Evolutionary conservation across 2,797 vertebrate genomes (phyloP), one percentile per base, ranked within the genome.

Genomic region (Cuniculus paca): DNA sequence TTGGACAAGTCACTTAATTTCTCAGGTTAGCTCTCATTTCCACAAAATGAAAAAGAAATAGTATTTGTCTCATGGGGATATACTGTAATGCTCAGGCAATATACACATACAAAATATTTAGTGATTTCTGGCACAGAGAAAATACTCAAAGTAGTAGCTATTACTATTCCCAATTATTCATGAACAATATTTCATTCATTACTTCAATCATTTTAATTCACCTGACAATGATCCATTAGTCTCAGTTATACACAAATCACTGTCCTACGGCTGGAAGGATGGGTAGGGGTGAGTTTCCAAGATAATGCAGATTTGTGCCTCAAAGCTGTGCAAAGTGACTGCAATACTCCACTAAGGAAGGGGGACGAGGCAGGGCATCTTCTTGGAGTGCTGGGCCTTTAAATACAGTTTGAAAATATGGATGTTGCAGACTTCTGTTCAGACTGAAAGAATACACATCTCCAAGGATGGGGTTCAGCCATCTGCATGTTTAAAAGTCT

Each of bases 1-100:
- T 95, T 92, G 78, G 36, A 42, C 70, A 93, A 77, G 65, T 95
- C 83, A n/a, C 68, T 94, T 93, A 54, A 61, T 60, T 42, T 75
- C 86, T 60, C 72, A 86, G 31, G 45, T 95, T 84, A 54, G 39
- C 88, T 85, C n/a, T 26, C 2, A 8, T 75, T 58, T 61, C 36
- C 52, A 75, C 52, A 75, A 52, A 86, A 63, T 36, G 61, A 90
- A 95, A 95, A 63, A 95, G 36, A 81, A 84, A 31, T 13, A 48
- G 52, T 60, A 56, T 84, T 78, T 65, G 60, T 31, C 88, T 91
- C 80, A 14, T 28, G 95, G 60, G 36, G 50, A 78, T 84, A 36
- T 48, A 48, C 24, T 74, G 13, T 26, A 70, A 72, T 17, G 3
- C 60, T 94, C 92, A 87, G 87, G 72, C 36, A 13, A 70, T 88